These are phyloP conservation scores for Anguilla marmorata DNA, from an alignment of 2,797 vertebrate species.

Conservation along the genomic window DNA sequence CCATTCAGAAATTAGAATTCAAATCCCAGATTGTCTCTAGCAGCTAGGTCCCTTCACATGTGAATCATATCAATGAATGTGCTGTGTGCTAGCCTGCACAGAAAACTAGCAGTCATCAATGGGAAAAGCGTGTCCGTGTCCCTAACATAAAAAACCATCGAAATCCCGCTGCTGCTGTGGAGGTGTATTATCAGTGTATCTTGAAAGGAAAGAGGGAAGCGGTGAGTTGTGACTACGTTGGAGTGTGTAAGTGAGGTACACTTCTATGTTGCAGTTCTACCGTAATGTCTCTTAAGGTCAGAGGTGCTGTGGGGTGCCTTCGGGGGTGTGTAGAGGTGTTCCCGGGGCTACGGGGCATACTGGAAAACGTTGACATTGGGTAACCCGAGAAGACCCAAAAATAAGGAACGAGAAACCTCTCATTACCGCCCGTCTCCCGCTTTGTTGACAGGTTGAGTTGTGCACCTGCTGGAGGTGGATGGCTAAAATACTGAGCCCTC, in stretches of 20 bases:
- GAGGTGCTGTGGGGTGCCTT: not conserved
- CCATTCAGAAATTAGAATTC: not conserved
- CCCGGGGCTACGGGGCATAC: not conserved
- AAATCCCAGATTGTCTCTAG: not conserved
- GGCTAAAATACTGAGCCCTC: slow-evolving; percentile 43
- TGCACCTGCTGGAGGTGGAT: slow-evolving; percentile 52
- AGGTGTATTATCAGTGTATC: not conserved
- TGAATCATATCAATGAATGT: not conserved
- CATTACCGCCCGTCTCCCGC: not conserved
- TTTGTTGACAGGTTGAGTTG: slow-evolving; percentile 31
- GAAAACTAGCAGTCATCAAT: not conserved
- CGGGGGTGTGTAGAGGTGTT: not conserved
- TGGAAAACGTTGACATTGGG: slow-evolving; percentile 8
- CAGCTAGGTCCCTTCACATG: not conserved
- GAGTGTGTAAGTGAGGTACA: not conserved
- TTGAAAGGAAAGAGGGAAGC: not conserved
- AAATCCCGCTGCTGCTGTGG: not conserved
- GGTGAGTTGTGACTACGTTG: not conserved
- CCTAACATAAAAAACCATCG: not conserved
- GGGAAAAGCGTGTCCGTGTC: not conserved
- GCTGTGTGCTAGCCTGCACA: not conserved
- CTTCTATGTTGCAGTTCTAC: not conserved
- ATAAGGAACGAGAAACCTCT: not conserved
- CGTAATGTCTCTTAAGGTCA: not conserved
- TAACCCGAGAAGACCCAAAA: slow-evolving; percentile 14